Base-by-base conservation (phyloP, 2,797 vertebrate species). In the Muscicapa comitata region DNA sequence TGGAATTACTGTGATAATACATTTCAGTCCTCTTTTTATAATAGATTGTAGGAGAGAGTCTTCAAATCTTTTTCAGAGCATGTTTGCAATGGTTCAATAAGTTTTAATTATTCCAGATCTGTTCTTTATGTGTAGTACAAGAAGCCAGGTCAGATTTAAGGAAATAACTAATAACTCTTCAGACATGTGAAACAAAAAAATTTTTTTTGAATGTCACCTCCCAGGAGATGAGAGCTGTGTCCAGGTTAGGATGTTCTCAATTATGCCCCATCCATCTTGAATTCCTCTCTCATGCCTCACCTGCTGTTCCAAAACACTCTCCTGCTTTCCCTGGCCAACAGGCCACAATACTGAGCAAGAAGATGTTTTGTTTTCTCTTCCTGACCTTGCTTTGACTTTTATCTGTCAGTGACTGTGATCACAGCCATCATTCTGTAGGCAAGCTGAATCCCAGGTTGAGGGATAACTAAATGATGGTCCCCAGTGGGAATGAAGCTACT, bases 221-320 rank as follows among this genome's bases (percentile, higher is more conserved):
- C 26, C 29, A 14, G 50, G 47, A 75, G 38, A 23, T 1, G 3
- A 58, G 35, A 23, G 17, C 51, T 1, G 0, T 0, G 1, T 61
- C 51, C 63, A 73, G 20, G 17, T 70, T 74, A 23, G 18, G 8
- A 31, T 31, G 15, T 65, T 72, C 9, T 79, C 10, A 4, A 17
- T 85, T 47, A 14, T 53, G 5, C 59, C 24, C 24, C 73, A 6
- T 20, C 23, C 35, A 26, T 61, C 11, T 19, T 45, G 33, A 73
- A 28, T 78, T 38, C 37, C 43, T 75, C 77, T 90, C 14, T 45
- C 7, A 7, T 26, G 51, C 38, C 53, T 86, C 66, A 45, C 29
- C 23, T 82, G 71, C 57, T 25, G 8, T 71, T 92, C 57, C 58
- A 73, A 33, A 84, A 70, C 1, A 4, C n/a, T 84, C n/a, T 33